These are phyloP conservation scores for Athetis lepigone DNA, from an alignment of 2,888 invertebrate genomes.

Conservation along the genomic window DNA sequence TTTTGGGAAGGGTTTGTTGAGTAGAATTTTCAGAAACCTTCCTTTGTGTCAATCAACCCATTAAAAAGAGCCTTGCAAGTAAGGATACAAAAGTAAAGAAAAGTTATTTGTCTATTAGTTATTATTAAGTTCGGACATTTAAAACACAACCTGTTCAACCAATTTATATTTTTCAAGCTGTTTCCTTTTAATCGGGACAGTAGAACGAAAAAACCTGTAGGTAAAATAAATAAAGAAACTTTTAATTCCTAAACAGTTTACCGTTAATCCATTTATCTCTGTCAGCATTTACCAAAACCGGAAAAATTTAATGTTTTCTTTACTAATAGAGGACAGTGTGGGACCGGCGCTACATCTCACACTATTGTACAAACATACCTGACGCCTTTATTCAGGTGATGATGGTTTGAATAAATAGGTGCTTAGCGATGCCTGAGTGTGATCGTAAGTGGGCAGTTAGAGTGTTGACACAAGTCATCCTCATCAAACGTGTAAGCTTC, in stretches of 20 bases:
- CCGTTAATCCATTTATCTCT: slow-evolving; percentile 34
- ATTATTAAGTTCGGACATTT: not conserved
- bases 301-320: slow-evolving; percentile 38
- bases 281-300: slow-evolving; percentile 30
- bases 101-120: not conserved
- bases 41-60: no score
- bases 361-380: slow-evolving; percentile 44
- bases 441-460: slow-evolving; percentile 36
- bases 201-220: not conserved
- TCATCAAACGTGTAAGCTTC: slow-evolving; percentile 23
- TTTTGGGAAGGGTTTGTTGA: no score
- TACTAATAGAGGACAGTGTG: slow-evolving; percentile 47
- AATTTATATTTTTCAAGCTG: not conserved
- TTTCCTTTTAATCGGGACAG: not conserved
- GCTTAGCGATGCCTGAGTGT: slow-evolving; percentile 21
- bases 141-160: no score
- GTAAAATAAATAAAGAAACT: not conserved
- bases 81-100: no score
- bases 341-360: slow-evolving; percentile 44
- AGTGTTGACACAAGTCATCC: slow-evolving; percentile 30
- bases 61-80: no score
- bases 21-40: no score
- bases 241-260: slow-evolving; percentile 4
- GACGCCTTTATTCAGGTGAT: slow-evolving; percentile 31
- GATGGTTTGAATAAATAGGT: slow-evolving; percentile 22